phyloP scores from a whole-genome alignment of 1,140 invertebrate species.

The Ridgeia piscesae region DNA sequence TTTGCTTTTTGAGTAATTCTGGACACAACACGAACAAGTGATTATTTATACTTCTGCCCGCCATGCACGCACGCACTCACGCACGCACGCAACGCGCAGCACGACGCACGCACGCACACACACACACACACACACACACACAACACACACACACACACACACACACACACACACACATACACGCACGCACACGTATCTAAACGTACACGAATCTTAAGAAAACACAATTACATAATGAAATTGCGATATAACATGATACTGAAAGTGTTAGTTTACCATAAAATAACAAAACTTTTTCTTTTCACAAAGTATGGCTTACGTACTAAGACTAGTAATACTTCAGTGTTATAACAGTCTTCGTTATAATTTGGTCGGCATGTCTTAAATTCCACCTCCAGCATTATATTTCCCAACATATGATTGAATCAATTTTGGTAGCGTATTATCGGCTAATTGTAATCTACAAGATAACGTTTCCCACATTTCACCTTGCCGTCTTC shows the following conservation, averaged over 20 bases:
- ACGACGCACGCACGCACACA: too few species aligned
- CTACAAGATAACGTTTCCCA: not conserved
- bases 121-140: too few species aligned
- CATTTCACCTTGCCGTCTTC: not conserved
- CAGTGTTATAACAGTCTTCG: too few species aligned
- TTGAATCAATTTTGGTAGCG: not conserved
- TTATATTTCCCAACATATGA: not conserved
- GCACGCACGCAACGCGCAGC: too few species aligned
- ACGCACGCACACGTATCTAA: too few species aligned
- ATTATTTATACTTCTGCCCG: not conserved
- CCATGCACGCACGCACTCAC: not conserved
- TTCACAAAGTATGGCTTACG: too few species aligned
- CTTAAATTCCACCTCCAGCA: not conserved
- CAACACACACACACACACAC: too few species aligned
- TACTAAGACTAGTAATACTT: too few species aligned
- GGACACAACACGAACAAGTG: not conserved
- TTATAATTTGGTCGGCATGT: not conserved
- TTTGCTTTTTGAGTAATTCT: not conserved
- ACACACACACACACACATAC: too few species aligned
- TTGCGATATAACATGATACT: not conserved
- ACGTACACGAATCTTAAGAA: too few species aligned
- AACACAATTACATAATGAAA: not conserved
- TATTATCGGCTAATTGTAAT: not conserved
- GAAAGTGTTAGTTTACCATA: not conserved
- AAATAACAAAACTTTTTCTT: too few species aligned